Base-by-base conservation (phyloP, 2,113 vertebrate species). In the Malaclemys terrapin region DNA sequence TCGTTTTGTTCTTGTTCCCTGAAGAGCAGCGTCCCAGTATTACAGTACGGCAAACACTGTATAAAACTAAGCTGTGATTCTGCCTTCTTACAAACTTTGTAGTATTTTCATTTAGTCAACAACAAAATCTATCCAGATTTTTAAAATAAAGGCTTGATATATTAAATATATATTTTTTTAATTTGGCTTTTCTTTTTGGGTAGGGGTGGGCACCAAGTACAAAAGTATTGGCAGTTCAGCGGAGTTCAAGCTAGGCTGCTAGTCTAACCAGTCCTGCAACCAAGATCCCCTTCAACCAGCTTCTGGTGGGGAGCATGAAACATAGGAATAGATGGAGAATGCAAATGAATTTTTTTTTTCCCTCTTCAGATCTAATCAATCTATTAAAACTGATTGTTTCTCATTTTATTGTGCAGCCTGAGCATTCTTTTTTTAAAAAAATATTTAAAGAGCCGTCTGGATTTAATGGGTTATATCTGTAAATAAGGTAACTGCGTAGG, bases 401-500 rank as follows among this genome's bases (percentile, higher is more conserved):
- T 97, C 93, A 91, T 96, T 42, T 95, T 87, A 93, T 89, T 95
- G 93, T 42, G n/a, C 79, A 96, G 95, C 85, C 91, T 96, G 89
- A 96, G 82, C 94, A 92, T 90, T 95, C 53, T 91, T 94, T 91
- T 88, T 85, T 95, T 24, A 45, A 79, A 42, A 57, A 57, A 80
- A 83, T 96, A 96, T 96, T 97, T 97, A 94, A 96, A 97, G 88
- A 94, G 57, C 78, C 92, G 79, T 96, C 84, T 92, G 95, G 87
- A 90, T 88, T 89, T 92, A 89, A 95, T 81, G 76, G 12, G 25
- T 47, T 96, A 50, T 90, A 89, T 92, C 91, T 98, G 97, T 98
- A 98, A 98, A 98, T 98, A 98, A 96, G 88, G 80, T 92, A 96
- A 96, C 89, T 93, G 97, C 89, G 94, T 97, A 97, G 95, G 94